Evolutionary conservation across 1,140 invertebrate species (phyloP), one percentile per base, ranked within the genome.

Genomic region (Thaumatotibia leucotreta): DNA sequence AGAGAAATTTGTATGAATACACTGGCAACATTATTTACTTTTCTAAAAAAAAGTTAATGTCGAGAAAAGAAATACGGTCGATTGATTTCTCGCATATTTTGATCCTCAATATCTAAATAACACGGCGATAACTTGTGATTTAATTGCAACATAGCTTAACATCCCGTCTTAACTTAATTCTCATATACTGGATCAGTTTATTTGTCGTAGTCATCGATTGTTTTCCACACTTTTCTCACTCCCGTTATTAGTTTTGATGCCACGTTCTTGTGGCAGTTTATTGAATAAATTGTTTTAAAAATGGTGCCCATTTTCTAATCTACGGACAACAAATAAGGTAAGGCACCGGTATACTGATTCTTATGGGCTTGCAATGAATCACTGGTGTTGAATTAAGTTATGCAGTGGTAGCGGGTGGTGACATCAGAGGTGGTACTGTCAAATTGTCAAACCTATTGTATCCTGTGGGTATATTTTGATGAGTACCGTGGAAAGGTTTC

Each of bases 401-500:
- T 27, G 27, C n/a, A n/a, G n/a, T n/a, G n/a, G n/a, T n/a, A n/a
- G n/a, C 52, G n/a, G 52, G 27, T 58, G 52, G 52, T 58, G 52
- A 58, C 52, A 58, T 58, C 52, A 58, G 52, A 52, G 50, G 50
- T n/a, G 49, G 49, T 24, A n/a, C 52, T 58, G 52, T 58, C 52
- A 58, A 58, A 31, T 58, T 58, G 27, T 8, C 17, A 54, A n/a
- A n/a, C n/a, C n/a, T n/a, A n/a, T n/a, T n/a, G n/a, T n/a, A n/a
- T n/a, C n/a, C n/a, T n/a, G n/a, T n/a, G n/a, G n/a, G n/a, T n/a
- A n/a, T n/a, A n/a, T n/a, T 31, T 58, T 58, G 11, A 2, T 14
- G 23, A 52, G 24, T 4, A 1, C 23, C 10, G 20, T 32, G n/a
- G n/a, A n/a, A n/a, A n/a, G n/a, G n/a, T n/a, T n/a, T n/a, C n/a